These are phyloP conservation scores for Keiferia lycopersicella DNA, from an alignment of 2,888 invertebrate species.

Conservation along the genomic window DNA sequence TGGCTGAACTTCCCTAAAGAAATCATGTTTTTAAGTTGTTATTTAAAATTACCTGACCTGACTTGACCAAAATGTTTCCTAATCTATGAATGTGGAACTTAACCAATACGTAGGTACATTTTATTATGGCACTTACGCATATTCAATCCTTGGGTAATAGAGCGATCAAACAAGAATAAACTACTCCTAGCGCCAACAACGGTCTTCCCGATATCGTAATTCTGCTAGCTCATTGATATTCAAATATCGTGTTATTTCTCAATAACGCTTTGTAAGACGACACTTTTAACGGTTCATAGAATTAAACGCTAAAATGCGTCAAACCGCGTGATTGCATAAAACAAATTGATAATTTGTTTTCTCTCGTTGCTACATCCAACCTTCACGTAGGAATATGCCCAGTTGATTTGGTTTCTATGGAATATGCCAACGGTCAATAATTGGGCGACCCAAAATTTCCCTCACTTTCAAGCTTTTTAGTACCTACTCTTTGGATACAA, in stretches of 20 bases:
- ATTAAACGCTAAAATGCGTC: slow-evolving; percentile 57
- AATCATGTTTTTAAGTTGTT: too few relatives aligned
- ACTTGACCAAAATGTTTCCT: too few relatives aligned
- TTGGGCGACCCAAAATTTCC: too few relatives aligned
- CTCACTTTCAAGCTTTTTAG: too few relatives aligned
- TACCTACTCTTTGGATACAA: too few relatives aligned
- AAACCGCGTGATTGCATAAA: slow-evolving; percentile 32
- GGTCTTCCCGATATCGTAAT: slow-evolving; percentile 67
- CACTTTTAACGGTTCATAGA: slow-evolving; percentile 61
- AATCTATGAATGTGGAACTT: too few relatives aligned
- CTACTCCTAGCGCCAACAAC: slow-evolving; percentile 30
- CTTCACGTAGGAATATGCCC: not conserved
- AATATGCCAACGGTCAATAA: too few relatives aligned
- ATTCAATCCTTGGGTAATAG: not conserved
- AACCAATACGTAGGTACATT: too few relatives aligned
- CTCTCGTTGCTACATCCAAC: not conserved
- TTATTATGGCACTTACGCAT: too few relatives aligned
- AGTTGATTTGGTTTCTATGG: too few relatives aligned
- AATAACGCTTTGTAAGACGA: slow-evolving; percentile 67
- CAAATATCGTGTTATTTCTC: slow-evolving; percentile 69
- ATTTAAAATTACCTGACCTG: too few relatives aligned
- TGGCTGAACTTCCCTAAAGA: too few relatives aligned
- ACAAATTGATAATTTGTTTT: slow-evolving; percentile 20
- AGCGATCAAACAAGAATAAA: not conserved
- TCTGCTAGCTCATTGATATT: slow-evolving; percentile 67